These are phyloP conservation scores for Felis chaus DNA, from an alignment of 2,113 vertebrate genomes.

Conservation along the genomic window DNA sequence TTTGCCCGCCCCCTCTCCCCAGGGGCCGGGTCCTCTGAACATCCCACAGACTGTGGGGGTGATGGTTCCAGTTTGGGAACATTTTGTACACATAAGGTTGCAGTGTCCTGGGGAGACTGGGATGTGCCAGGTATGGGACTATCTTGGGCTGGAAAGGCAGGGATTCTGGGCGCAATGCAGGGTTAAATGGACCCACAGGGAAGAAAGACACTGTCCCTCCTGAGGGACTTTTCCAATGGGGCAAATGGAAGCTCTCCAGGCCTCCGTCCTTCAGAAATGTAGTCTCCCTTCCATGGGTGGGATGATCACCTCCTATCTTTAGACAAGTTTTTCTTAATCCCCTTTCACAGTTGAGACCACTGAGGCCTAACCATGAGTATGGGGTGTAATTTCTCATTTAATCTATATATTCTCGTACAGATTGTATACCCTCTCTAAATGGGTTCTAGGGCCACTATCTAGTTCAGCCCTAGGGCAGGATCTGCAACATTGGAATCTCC, in stretches of 20 bases:
- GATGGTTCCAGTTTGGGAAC: not conserved
- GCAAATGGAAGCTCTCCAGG: not conserved
- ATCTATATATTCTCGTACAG: not conserved
- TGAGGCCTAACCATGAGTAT: too few species aligned
- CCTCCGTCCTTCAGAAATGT: not conserved
- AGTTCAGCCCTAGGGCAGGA: not conserved
- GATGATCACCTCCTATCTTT: not conserved
- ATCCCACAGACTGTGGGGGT: not conserved
- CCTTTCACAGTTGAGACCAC: not conserved
- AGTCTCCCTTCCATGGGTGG: not conserved
- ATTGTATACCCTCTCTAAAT: not conserved
- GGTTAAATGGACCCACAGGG: too few species aligned
- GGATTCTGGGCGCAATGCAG: not conserved
- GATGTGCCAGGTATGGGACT: not conserved
- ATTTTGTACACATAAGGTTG: not conserved
- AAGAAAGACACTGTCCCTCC: not conserved
- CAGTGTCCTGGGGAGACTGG: not conserved
- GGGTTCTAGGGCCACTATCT: not conserved
- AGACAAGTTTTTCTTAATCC: not conserved
- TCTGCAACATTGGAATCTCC: not conserved
- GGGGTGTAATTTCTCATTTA: not conserved
- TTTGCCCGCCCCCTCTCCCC: not conserved
- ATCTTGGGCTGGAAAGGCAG: not conserved
- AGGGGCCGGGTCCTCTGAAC: conserved; percentile 5
- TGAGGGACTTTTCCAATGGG: not conserved